Evolutionary conservation across 2,113 vertebrate species (phyloP).

Genomic region (Alouatta palliata): DNA sequence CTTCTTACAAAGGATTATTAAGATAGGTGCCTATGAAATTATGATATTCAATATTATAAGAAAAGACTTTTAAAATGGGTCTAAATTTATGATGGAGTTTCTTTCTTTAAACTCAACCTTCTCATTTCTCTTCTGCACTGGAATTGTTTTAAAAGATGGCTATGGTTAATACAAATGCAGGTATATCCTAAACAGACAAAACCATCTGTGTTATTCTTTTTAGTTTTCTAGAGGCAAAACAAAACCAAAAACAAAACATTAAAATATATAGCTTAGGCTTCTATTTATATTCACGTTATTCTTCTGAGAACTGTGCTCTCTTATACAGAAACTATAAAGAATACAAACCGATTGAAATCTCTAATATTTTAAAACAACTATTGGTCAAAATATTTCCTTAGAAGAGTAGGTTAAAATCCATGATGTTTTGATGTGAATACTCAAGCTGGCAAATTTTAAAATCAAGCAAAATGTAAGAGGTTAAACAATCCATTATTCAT

Average conservation of each 20-base stretch:
- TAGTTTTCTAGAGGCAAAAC: not conserved
- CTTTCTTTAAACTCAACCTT: not conserved
- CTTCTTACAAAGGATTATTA: slow-evolving; percentile 31
- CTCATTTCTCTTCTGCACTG: not conserved
- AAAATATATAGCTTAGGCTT: not conserved
- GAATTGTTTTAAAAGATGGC: not conserved
- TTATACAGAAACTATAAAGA: not conserved
- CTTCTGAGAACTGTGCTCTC: not conserved
- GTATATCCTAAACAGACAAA: not conserved
- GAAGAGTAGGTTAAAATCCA: not conserved
- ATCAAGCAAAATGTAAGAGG: not conserved
- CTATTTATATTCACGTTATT: not conserved
- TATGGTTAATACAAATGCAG: not conserved
- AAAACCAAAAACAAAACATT: not conserved
- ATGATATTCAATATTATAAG: not conserved
- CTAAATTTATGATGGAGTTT: not conserved
- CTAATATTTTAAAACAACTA: not conserved
- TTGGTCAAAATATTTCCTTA: not conserved
- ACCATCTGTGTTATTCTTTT: not conserved
- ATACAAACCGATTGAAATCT: not conserved
- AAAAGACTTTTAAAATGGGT: not conserved
- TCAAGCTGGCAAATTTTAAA: slow-evolving; percentile 16
- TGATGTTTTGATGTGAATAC: not conserved
- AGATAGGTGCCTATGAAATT: not conserved
- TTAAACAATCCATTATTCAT: not conserved